Percentiles rank a stretch among this genome's conserved stretches.
These are phyloP conservation scores for Meles meles DNA, from an alignment of 2,113 vertebrate species.

Conservation along the genomic window DNA sequence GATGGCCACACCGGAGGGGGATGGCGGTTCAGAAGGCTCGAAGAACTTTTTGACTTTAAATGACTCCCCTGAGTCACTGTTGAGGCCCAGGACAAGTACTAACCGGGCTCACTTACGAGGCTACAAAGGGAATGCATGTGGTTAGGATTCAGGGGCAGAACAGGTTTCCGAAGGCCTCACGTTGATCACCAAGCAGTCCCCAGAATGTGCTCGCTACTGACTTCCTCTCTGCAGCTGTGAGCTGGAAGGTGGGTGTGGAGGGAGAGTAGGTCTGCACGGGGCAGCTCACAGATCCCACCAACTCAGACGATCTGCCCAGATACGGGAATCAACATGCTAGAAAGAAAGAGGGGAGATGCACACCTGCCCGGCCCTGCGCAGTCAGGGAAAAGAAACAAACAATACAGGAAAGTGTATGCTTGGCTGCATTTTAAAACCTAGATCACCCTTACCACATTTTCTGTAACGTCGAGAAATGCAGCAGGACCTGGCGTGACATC, in stretches of 20 bases:
- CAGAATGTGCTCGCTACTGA: fast-evolving
- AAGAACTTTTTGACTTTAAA: neutral
- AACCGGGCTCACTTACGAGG: neutral
- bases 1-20: neutral
- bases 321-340: neutral
- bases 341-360: neutral
- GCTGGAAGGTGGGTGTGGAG: neutral
- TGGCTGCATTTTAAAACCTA: neutral
- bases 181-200: neutral
- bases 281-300: neutral
- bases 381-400: neutral
- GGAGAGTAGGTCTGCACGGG: neutral
- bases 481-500: neutral
- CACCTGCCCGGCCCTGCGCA: fast-evolving
- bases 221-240: neutral
- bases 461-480: neutral
- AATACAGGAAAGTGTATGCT: neutral
- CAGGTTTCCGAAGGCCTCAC: neutral
- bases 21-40: neutral
- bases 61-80: neutral
- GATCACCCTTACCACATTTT: neutral
- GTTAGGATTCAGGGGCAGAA: neutral
- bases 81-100: neutral
- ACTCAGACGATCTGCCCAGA: neutral
- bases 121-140: neutral